phyloP scores from a whole-genome alignment of 1,140 invertebrate species.

The Aradophagus sp. region DNA sequence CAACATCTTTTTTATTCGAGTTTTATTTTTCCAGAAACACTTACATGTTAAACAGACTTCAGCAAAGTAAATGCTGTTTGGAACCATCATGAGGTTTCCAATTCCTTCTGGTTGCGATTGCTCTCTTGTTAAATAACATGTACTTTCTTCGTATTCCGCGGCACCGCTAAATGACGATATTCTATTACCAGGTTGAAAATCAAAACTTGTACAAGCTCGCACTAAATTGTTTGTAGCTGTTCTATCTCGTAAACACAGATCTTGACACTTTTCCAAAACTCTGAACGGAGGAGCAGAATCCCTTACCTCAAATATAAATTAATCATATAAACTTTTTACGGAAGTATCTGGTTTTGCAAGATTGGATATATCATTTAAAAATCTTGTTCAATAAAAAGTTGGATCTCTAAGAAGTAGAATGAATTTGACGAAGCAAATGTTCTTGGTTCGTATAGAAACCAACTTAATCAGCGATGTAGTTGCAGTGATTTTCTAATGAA shows the following conservation, averaged over 20 bases:
- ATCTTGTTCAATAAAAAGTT: no score
- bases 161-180: slow-evolving; percentile 87
- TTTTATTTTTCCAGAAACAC: slow-evolving; percentile 68
- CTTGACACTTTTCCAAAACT: slow-evolving; percentile 90
- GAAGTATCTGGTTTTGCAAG: no score
- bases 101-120: slow-evolving; percentile 89
- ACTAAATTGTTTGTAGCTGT: slow-evolving; percentile 86
- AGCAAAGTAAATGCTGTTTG: slow-evolving; percentile 90
- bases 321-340: no score
- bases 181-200: slow-evolving; percentile 90
- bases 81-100: slow-evolving; percentile 87
- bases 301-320: no score
- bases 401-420: no score
- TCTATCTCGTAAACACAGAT: slow-evolving; percentile 87
- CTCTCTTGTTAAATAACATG: slow-evolving; percentile 90
- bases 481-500: no score
- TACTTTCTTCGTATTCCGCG: slow-evolving; percentile 91
- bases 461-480: no score
- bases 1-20: no score
- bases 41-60: slow-evolving; percentile 92
- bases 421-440: no score
- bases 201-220: slow-evolving; percentile 88
- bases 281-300: slow-evolving; percentile 88
- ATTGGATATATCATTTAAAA: no score
- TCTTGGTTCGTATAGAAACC: no score